phyloP scores from a whole-genome alignment of 2,113 vertebrate species.

The Salvelinus namaycush region DNA sequence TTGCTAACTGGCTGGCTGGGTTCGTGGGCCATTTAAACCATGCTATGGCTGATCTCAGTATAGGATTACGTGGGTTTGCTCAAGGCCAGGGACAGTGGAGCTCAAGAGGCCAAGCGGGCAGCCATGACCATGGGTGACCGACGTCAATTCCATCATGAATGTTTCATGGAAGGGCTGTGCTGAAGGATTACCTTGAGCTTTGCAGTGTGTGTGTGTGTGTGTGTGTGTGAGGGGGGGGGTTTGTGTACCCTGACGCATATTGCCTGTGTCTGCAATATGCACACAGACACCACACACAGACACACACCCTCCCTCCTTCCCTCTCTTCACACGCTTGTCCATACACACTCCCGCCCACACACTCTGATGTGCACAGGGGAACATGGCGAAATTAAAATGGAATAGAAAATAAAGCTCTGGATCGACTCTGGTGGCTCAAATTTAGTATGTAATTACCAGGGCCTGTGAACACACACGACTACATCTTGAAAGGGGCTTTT shows the following conservation, averaged over 20 bases:
- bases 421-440: constrained; percentile 50
- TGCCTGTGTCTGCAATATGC: neutral
- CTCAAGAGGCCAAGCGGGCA: constrained; percentile 1
- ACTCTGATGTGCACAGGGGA: neutral
- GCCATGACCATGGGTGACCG: constrained; percentile 15
- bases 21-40: constrained; percentile 30
- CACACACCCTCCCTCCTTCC: neutral
- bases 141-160: constrained; percentile 29
- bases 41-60: constrained; percentile 20
- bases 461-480: constrained; percentile 43
- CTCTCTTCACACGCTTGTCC: neutral
- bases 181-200: constrained; percentile 21
- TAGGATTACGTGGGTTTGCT: constrained; percentile 20
- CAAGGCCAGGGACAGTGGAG: constrained; percentile 12
- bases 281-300: neutral
- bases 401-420: constrained; percentile 35
- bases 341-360: constrained; percentile 17
- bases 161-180: constrained; percentile 19
- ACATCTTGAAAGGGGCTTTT: constrained; percentile 52
- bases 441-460: constrained; percentile 53
- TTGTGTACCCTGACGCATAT: neutral
- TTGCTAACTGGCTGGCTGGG: constrained; percentile 38
- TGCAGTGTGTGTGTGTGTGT: neutral
- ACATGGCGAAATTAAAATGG: constrained; percentile 25
- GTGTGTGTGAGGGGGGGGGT: neutral